Base-by-base conservation (phyloP, 2,888 invertebrate species). In the Rhamnusium bicolor region DNA sequence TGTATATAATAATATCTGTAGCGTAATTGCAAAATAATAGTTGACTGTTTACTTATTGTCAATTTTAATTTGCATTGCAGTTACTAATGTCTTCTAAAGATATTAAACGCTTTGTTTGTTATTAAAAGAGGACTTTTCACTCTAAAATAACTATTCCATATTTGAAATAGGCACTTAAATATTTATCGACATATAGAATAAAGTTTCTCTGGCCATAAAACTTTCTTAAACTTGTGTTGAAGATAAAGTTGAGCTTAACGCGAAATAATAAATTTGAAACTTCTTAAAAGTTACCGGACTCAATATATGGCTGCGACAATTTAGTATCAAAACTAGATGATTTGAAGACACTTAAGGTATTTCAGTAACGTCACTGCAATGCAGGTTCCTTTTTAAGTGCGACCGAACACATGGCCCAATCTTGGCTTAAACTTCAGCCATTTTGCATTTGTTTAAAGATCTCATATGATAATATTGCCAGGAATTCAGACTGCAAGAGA, bases 191-290 rank as follows among this genome's bases (percentile, higher is more conserved):
- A 69, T 69, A 66, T 68, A 70, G 69, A 74, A 72, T 71, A 77
- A 77, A 74, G 72, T 76, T 77, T 73, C 73, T 65, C 58, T 68
- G 54, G 66, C 40, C 72, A 73, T 77, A 69, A 76, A 76, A 76
- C 71, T 76, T 72, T 69, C 49, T 46, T 27, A 71, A 75, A 73
- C 71, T 75, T 60, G 60, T 54, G 70, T 71, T 74, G 56, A 40
- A 62, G 71, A 77, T 72, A 74, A 74, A 76, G 72, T 76, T 74
- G 51, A 58, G 71, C 73, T 73, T 69, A 67, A 68, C 69, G 71
- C 63, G 69, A 66, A 46, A 73, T 77, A 71, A 77, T 77, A 77
- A 77, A 77, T 77, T 74, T 71, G 47, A 69, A 74, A 77, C 69
- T 74, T 74, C 66, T 74, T 66, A 67, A 70, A 76, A 77, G 71